Conservation (phyloP, 2,113 vertebrate species). For the Emydocephalus ijimae region DNA sequence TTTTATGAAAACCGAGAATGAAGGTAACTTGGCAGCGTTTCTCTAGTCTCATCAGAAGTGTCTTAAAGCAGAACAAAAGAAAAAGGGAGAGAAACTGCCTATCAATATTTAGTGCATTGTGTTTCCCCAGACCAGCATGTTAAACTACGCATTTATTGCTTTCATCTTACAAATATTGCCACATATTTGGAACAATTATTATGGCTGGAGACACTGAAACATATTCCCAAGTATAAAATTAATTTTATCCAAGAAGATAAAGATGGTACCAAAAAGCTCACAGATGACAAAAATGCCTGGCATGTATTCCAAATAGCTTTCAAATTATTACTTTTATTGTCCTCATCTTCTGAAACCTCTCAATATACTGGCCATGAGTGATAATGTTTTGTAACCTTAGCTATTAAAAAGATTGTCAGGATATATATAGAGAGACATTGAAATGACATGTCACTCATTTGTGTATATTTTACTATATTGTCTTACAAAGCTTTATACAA, state of each 20-base stretch:
- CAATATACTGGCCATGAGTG: not conserved
- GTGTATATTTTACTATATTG: not conserved
- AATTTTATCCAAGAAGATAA: not conserved
- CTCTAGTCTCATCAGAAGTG: not conserved
- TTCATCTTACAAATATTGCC: not conserved
- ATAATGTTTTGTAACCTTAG: not conserved
- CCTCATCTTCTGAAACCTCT: not conserved
- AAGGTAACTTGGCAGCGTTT: not conserved
- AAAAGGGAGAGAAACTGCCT: not conserved
- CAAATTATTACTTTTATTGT: not conserved
- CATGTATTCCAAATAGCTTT: not conserved
- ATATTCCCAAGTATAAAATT: not conserved
- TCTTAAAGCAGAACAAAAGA: not conserved
- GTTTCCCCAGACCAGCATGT: not conserved
- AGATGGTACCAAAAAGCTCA: not conserved
- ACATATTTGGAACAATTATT: not conserved
- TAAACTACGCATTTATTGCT: not conserved
- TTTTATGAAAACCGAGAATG: not conserved
- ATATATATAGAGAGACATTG: not conserved
- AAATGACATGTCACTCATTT: conserved; percentile 6
- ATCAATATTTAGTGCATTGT: not conserved
- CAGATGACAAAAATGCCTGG: not conserved
- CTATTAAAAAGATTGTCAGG: conserved; percentile 4
- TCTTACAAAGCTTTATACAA: not conserved
- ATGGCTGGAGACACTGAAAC: not conserved